Evolutionary conservation across 2,113 vertebrate genomes (phyloP), one percentile per base, ranked within the genome.

Genomic region (Scomber japonicus): DNA sequence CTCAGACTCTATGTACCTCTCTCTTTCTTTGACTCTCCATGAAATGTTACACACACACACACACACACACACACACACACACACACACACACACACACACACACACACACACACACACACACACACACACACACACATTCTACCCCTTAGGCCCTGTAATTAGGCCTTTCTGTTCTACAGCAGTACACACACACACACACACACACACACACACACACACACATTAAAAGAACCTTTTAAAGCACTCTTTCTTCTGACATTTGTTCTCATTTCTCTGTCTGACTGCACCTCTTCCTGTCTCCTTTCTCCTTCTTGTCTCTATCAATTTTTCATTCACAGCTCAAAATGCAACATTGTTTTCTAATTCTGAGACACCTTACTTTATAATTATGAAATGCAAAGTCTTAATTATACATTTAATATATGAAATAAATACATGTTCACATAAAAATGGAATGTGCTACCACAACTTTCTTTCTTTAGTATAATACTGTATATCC

Each of bases 91-190:
- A 35, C 4, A 35, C 31, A 9, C n/a, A 51, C 19, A 40, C 6
- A 40, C 31, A 35, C 31, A 35, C 31, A 35, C 31, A 35, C 31
- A 35, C 4, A 35, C 31, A 9, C n/a, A 21, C 21, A 51, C 19
- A 40, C 6, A 40, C 31, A 35, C 31, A 35, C 31, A 35, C 31
- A 35, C 31, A 35, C 4, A 35, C 31, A 9, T 13, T 53, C 17
- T 66, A 3, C 1, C 40, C 5, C 56, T 9, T 24, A 77, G 46
- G 55, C 35, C 35, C 35, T 40, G 35, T 89, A 89, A 90, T 89
- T 84, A 90, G 76, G 66, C 24, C 60, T 88, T 40, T 40, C 35
- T 40, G 75, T 86, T 83, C 71, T 11, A 19, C 50, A 81, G 79
- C 71, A 57, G 31, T 40, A 40, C 5, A 40, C 9, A 40, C 35